These are phyloP conservation scores for Adelphocoris suturalis DNA, from an alignment of 2,888 invertebrate genomes.

Conservation along the genomic window DNA sequence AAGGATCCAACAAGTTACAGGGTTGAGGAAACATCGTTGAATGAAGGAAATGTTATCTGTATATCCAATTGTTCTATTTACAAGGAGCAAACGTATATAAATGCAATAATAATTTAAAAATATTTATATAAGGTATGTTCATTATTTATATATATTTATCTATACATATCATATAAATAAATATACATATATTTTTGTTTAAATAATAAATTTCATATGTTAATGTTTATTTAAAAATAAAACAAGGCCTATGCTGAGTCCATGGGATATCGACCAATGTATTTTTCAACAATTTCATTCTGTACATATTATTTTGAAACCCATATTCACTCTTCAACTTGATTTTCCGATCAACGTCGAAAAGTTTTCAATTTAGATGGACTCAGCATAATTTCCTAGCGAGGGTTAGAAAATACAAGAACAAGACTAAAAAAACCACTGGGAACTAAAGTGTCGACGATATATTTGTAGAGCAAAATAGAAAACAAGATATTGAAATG, in stretches of 20 bases:
- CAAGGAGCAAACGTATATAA: conserved; percentile 70
- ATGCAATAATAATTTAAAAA: conserved; percentile 74
- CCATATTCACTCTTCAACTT: neutral
- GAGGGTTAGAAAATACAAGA: conserved; percentile 42
- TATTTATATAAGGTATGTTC: conserved; percentile 73
- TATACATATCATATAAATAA: conserved; percentile 68
- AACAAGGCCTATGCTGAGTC: conserved; percentile 45
- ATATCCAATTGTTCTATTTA: conserved; percentile 66
- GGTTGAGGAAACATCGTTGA: conserved; percentile 50
- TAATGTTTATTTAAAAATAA: conserved; percentile 54
- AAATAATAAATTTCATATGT: conserved; percentile 60
- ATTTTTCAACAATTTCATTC: neutral
- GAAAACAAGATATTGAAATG: neutral
- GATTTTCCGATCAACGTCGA: neutral
- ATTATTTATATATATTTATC: conserved; percentile 72
- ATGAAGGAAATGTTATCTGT: conserved; percentile 60
- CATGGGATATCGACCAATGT: neutral
- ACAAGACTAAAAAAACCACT: conserved; percentile 39
- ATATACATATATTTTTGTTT: conserved; percentile 64
- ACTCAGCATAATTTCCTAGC: conserved; percentile 45
- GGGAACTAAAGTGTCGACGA: conserved; percentile 37
- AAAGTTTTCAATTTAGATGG: neutral
- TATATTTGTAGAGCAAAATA: neutral
- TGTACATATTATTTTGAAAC: neutral
- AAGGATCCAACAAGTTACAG: conserved; percentile 50